These are phyloP conservation scores for Ceyx melanurus DNA, from an alignment of 2,113 vertebrate species.

Conservation along the genomic window DNA sequence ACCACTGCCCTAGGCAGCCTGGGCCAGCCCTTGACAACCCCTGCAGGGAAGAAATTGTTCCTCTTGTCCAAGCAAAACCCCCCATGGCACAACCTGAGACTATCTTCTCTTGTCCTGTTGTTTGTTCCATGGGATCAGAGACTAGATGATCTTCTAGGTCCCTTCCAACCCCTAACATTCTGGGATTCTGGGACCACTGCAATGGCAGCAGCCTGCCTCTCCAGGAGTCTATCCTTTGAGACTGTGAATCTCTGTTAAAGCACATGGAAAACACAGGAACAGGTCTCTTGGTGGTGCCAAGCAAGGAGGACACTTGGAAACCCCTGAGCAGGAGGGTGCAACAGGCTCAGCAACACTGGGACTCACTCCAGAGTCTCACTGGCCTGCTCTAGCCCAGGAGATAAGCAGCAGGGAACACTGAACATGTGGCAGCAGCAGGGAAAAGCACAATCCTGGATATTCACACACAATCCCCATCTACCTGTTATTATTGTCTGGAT, in stretches of 20 bases:
- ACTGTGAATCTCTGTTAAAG: not conserved
- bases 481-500: not conserved
- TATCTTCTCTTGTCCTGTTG: too few relatives aligned
- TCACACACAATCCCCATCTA: not conserved
- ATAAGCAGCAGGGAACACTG: not conserved
- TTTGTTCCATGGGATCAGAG: too few relatives aligned
- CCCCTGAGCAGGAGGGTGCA: not conserved
- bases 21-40: too few relatives aligned
- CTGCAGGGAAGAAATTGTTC: too few relatives aligned
- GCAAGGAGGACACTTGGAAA: not conserved
- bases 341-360: not conserved
- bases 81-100: too few relatives aligned
- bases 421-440: conserved; percentile 25
- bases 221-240: not conserved
- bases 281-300: not conserved
- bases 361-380: not conserved
- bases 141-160: too few relatives aligned
- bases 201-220: not conserved
- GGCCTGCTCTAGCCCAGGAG: not conserved
- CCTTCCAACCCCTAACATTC: too few relatives aligned
- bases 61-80: too few relatives aligned
- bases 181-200: too few relatives aligned
- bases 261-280: not conserved
- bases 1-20: too few relatives aligned
- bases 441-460: not conserved